phyloP scores from a whole-genome alignment of 2,113 vertebrate genomes.

The Struthio camelus region DNA sequence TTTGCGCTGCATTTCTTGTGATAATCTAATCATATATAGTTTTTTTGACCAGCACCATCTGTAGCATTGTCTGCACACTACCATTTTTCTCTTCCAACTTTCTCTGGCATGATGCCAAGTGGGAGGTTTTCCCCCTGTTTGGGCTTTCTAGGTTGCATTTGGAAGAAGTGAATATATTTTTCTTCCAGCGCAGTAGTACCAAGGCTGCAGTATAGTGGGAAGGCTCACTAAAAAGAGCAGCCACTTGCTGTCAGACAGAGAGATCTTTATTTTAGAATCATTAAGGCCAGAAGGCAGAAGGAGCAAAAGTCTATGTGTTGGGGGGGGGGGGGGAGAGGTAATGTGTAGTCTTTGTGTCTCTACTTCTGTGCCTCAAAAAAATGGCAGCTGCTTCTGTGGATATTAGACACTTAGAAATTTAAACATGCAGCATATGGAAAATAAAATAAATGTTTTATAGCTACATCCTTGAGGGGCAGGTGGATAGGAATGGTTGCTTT shows the following conservation, averaged over 20 bases:
- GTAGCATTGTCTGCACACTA: not conserved
- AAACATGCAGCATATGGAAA: not conserved
- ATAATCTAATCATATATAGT: constrained; percentile 26
- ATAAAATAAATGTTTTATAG: not conserved
- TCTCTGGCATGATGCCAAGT: constrained; percentile 29
- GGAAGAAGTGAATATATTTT: constrained; percentile 45
- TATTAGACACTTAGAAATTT: not conserved
- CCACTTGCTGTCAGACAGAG: constrained; percentile 47
- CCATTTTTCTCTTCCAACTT: not conserved
- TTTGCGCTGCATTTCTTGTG: constrained; percentile 14
- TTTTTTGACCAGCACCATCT: constrained; percentile 9
- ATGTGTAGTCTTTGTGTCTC: not conserved
- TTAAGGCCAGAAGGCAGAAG: constrained; percentile 41
- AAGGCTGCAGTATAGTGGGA: not conserved
- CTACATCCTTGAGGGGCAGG: not conserved
- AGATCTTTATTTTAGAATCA: constrained; percentile 40
- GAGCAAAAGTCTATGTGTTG: not conserved
- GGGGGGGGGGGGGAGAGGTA: not conserved
- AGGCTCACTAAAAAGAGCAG: constrained; percentile 53
- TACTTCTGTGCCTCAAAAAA: not conserved
- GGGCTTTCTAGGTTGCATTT: constrained; percentile 4
- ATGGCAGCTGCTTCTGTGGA: not conserved
- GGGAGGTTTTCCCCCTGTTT: constrained; percentile 47
- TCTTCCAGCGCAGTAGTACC: not conserved
- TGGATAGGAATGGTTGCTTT: not conserved